phyloP scores from a whole-genome alignment of 2,113 vertebrate genomes.

The Lethenteron reissneri region DNA sequence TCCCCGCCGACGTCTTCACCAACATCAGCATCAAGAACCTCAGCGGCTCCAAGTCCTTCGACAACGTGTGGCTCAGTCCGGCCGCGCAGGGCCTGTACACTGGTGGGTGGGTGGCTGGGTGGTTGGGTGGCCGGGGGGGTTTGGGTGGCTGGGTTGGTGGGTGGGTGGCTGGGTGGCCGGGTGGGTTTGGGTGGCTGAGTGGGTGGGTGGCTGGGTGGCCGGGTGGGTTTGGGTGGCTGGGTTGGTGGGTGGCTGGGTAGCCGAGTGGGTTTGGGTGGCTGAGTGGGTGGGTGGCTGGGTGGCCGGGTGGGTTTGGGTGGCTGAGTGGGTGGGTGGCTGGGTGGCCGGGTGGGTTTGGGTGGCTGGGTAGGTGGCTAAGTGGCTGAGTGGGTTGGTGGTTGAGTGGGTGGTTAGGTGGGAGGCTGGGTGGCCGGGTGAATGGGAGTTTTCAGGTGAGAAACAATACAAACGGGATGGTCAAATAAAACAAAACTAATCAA shows the following conservation, averaged over 20 bases:
- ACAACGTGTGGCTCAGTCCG: slow-evolving; percentile 81
- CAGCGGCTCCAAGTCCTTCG: slow-evolving; percentile 48
- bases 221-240: background rate
- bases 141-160: background rate
- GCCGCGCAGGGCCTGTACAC: slow-evolving; percentile 58
- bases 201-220: background rate
- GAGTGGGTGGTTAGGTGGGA: too few relatives aligned
- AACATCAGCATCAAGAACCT: slow-evolving; percentile 80
- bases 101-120: slow-evolving; percentile 22
- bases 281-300: too few relatives aligned
- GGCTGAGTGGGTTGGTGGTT: too few relatives aligned
- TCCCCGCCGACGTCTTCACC: slow-evolving; percentile 48
- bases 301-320: background rate
- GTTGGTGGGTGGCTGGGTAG: background rate
- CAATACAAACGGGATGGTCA: too few relatives aligned
- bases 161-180: background rate
- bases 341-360: slow-evolving; percentile 3
- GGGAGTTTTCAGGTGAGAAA: too few relatives aligned
- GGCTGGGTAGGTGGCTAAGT: background rate
- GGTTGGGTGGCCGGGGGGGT: background rate
- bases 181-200: background rate
- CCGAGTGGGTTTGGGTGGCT: background rate
- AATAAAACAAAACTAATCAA: too few relatives aligned
- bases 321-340: background rate
- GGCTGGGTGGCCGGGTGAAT: too few relatives aligned